Evolutionary conservation across 2,888 invertebrate species (phyloP), one percentile per base, ranked within the genome.

Genomic region (Plebejus anna): DNA sequence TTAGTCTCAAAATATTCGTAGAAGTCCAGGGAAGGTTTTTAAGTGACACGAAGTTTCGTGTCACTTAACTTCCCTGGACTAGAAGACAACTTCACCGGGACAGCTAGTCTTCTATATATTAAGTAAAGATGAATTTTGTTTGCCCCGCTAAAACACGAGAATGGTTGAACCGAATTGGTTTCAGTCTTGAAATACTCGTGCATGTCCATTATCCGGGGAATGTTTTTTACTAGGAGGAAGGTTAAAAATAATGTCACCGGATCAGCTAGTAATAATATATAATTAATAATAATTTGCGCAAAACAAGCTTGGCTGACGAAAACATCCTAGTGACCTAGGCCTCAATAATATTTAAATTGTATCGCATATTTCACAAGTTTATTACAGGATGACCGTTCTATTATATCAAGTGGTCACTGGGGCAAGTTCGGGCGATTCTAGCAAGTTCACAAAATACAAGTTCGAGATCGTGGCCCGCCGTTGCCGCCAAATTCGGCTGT

Each of bases 371-470:
- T 71, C 38, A 71, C 71, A 71, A 42, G 38, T 38, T 71, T 42
- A 89, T 88, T 87, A 87, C 87, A 88, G 86, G 84, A 83, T 82
- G 83, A 86, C 83, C 84, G 71, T 85, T 80, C 78, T 79, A 87
- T 88, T 91, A 89, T 90, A 90, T 91, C 83, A 84, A 84, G 86
- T 90, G 89, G 92, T 91, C 91, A 92, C 86, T 92, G 86, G 92
- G 89, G 88, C 92, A 93, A 92, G 92, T 91, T 91, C 92, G 90
- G 85, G 87, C 83, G 88, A 87, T 88, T 89, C 88, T 86, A 89
- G 88, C 89, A 88, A 73, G 73, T 73, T 73, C 73, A 73, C 55
- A 91, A 92, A 92, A 89, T 87, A 82, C 91, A 90, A 91, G 91
- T 91, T 91, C 89, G 89, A 89, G 90, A 90, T 86, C 90, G 86